phyloP scores from a whole-genome alignment of 2,888 invertebrate genomes.

The Schizaphis graminum region DNA sequence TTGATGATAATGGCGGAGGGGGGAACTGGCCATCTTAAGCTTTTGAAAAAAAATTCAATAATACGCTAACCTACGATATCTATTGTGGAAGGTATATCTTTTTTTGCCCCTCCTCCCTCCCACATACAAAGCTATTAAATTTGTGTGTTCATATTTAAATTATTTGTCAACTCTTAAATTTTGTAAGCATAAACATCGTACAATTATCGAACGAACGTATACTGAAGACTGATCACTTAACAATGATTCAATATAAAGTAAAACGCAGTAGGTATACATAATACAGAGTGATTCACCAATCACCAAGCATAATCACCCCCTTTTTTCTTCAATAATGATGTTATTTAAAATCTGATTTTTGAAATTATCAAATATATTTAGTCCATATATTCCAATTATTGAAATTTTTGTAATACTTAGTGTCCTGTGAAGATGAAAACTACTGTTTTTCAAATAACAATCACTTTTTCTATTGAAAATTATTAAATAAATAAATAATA shows the following conservation, averaged over 20 bases:
- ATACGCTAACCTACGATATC: not conserved
- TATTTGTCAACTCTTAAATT: not conserved
- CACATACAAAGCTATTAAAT: not conserved
- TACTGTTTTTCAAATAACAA: no score
- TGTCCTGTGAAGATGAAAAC: no score
- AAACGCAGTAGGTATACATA: no score
- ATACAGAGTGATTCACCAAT: no score
- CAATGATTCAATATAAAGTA: not conserved
- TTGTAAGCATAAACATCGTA: not conserved
- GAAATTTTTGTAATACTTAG: no score
- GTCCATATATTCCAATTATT: no score
- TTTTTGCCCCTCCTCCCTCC: not conserved
- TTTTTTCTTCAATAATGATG: no score
- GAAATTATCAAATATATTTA: no score
- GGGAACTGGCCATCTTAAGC: not conserved
- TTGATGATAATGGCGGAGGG: not conserved
- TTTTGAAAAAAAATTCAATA: not conserved
- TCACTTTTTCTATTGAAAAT: no score
- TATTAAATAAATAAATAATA: no score
- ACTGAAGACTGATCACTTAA: not conserved
- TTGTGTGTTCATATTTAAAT: not conserved
- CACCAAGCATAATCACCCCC: no score
- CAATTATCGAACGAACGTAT: not conserved
- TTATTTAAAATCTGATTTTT: no score
- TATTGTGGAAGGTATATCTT: not conserved